Evolutionary conservation across 2,113 vertebrate genomes (phyloP), one percentile per base, ranked within the genome.

Genomic region (Charadrius vociferus): DNA sequence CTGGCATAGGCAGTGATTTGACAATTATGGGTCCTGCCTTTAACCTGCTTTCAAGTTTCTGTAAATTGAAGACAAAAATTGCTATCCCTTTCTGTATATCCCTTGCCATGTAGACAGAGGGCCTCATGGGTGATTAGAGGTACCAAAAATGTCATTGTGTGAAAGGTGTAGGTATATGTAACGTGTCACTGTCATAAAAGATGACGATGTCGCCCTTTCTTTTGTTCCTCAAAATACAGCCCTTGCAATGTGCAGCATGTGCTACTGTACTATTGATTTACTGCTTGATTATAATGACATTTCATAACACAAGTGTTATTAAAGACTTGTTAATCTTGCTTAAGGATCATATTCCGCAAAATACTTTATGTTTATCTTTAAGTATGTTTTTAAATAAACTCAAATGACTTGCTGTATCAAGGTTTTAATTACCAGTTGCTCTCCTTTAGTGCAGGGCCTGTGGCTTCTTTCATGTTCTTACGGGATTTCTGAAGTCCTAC

Each of bases 271-370:
- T 88, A 82, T 95, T 93, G 94, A 95, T 96, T 96, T 95, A 87
- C 95, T 93, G 84, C 81, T 95, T 94, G 78, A 82, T 95, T 91
- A 87, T 85, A 90, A 85, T 85, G 91, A 87, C 93, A 88, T 95
- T 96, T 97, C 79, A 73, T 81, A 95, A 90, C 90, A 95, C 74
- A 86, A 96, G 85, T 88, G 93, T 93, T 94, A 90, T 95, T 94
- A 93, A 95, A 87, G 59, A 36, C 86, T 94, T 91, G 81, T 95
- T 97, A 91, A 94, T 95, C 89, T 95, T 85, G 49, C 95, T 96
- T 72, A 81, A 95, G 89, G 91, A 95, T 89, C 86, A 66, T 82
- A 70, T 94, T 94, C 45, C 77, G 62, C 27, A 95, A 88, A 94
- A 96, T 41, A 89, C 92, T 86, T 88, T 73, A 59, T 0, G 14